Conservation (phyloP, 2,797 vertebrate genomes). For the Falco concolor region DNA sequence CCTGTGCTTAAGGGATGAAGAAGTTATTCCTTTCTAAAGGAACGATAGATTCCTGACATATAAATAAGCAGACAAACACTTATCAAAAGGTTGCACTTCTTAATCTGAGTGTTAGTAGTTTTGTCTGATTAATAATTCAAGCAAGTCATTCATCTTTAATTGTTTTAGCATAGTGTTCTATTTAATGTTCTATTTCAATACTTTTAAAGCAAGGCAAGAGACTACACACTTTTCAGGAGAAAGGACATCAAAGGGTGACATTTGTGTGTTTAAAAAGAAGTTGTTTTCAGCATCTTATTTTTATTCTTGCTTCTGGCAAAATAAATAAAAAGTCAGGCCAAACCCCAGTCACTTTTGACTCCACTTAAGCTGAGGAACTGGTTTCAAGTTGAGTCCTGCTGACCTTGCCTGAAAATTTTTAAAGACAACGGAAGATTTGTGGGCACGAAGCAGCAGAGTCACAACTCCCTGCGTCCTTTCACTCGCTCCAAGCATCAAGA, state of each 20-base stretch:
- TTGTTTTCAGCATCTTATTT: background rate
- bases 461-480: background rate
- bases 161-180: background rate
- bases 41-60: background rate
- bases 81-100: background rate
- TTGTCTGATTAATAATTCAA: background rate
- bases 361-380: background rate
- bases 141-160: background rate
- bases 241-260: background rate
- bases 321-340: constrained; percentile 27
- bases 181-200: background rate
- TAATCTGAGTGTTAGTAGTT: background rate
- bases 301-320: constrained; percentile 20
- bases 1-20: background rate
- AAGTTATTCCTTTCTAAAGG: background rate
- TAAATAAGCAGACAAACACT: background rate
- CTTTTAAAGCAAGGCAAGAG: background rate
- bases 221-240: background rate
- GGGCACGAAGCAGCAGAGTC: background rate
- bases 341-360: constrained; percentile 23
- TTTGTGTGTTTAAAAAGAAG: background rate
- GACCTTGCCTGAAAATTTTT: background rate
- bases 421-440: background rate
- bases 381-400: constrained; percentile 15
- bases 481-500: background rate